Conservation (phyloP, 2,888 invertebrate species). For the Magallana nippona region DNA sequence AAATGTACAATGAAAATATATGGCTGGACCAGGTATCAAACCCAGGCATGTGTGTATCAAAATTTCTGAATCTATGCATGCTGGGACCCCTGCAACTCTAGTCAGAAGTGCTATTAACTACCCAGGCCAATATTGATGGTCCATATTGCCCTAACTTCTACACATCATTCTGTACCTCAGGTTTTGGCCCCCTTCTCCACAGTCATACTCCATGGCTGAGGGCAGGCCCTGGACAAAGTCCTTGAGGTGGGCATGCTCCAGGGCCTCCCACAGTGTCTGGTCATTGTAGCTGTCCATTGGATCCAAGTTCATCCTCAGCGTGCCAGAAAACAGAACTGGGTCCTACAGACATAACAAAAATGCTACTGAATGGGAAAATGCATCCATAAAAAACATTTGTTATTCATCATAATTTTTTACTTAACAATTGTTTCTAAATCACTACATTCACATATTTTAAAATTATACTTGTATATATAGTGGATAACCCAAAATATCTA, state of each 20-base stretch:
- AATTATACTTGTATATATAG: no score
- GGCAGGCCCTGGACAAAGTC: slow-evolving; percentile 89
- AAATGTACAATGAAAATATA: no score
- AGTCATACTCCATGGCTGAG: slow-evolving; percentile 89
- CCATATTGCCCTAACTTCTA: not conserved
- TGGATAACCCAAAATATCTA: no score
- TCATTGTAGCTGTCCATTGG: slow-evolving; percentile 90
- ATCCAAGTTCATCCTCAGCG: slow-evolving; percentile 93
- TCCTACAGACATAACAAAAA: slow-evolving; percentile 83
- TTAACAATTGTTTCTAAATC: no score
- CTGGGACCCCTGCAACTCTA: no score
- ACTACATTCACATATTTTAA: no score
- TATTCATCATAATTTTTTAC: no score
- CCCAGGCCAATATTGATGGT: not conserved
- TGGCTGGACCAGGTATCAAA: no score
- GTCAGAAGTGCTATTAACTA: no score
- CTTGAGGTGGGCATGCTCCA: slow-evolving; percentile 94
- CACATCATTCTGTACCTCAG: slow-evolving; percentile 74
- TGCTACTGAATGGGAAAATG: not conserved
- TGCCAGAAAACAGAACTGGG: slow-evolving; percentile 96
- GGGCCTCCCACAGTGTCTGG: slow-evolving; percentile 91
- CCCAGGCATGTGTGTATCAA: no score
- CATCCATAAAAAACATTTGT: not conserved
- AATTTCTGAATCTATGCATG: no score
- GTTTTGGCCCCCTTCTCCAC: slow-evolving; percentile 95